Conservation (phyloP, 2,888 invertebrate genomes). For the Agrilus biguttatus region DNA sequence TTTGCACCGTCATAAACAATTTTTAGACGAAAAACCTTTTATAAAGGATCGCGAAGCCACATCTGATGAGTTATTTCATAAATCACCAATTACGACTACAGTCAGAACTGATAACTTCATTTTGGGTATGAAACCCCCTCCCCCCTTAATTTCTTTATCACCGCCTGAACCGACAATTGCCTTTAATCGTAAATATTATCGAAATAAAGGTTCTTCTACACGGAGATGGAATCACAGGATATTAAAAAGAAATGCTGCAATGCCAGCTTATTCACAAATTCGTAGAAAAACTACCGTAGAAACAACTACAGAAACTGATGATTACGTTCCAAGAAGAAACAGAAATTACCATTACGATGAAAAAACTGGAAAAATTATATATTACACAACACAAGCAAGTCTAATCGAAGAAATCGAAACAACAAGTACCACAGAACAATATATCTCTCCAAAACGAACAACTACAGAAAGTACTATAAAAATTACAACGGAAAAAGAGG, state of each 20-base stretch:
- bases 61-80: no score
- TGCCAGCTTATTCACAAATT: conserved; percentile 20
- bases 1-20: no score
- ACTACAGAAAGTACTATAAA: conserved; percentile 9
- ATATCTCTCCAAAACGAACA: conserved; percentile 2
- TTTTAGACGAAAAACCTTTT: no score
- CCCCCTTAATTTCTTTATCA: no score
- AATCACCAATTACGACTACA: no score
- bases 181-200: neutral
- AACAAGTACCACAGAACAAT: neutral
- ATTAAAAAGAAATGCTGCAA: conserved; percentile 15
- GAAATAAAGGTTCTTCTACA: conserved; percentile 1
- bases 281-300: conserved; percentile 15
- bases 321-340: conserved; percentile 27
- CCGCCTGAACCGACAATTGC: no score
- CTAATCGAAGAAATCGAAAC: conserved; percentile 10
- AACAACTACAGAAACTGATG: conserved; percentile 20
- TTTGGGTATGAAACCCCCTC: no score
- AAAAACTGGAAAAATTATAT: conserved; percentile 24
- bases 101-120: no score
- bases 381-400: conserved; percentile 19
- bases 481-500: conserved; percentile 12
- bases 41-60: no score
- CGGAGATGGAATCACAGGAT: conserved; percentile 8
- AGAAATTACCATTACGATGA: conserved; percentile 28